Conservation (phyloP, 2,797 vertebrate genomes). For the Allobates femoralis region DNA sequence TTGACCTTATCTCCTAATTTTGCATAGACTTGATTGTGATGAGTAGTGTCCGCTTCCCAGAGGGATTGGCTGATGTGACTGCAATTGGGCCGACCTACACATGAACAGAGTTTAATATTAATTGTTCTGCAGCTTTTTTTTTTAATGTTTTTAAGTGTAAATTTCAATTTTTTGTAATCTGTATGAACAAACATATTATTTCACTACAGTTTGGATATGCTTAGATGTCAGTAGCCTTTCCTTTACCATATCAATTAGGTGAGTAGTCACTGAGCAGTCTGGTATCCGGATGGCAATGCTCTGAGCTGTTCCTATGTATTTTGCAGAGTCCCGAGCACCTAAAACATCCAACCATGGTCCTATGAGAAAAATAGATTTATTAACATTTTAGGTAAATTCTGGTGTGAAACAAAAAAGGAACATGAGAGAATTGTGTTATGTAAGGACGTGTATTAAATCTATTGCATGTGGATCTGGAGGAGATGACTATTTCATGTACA, state of each 20-base stretch:
- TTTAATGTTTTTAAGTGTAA: too few species aligned
- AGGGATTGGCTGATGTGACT: conserved; percentile 91
- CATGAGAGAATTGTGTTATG: neutral
- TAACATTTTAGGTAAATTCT: neutral
- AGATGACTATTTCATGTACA: neutral
- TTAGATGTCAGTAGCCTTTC: neutral
- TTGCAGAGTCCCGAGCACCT: conserved; percentile 85
- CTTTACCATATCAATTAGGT: conserved; percentile 84
- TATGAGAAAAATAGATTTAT: conserved; percentile 62
- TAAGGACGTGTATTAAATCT: neutral
- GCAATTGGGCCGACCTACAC: conserved; percentile 86
- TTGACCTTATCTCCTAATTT: conserved; percentile 86
- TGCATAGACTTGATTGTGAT: conserved; percentile 91
- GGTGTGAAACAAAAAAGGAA: neutral
- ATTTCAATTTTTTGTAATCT: neutral
- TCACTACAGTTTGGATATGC: neutral
- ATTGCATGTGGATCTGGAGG: too few species aligned
- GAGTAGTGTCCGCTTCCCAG: conserved; percentile 92
- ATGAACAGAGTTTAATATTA: neutral
- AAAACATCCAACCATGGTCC: conserved; percentile 87
- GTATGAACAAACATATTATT: neutral
- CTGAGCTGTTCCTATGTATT: conserved; percentile 85
- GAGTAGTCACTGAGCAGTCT: conserved; percentile 86
- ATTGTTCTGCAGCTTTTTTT: neutral
- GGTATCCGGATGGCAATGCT: conserved; percentile 89